Evolutionary conservation across 2,888 invertebrate genomes (phyloP).

Genomic region (Volucella bombylans): DNA sequence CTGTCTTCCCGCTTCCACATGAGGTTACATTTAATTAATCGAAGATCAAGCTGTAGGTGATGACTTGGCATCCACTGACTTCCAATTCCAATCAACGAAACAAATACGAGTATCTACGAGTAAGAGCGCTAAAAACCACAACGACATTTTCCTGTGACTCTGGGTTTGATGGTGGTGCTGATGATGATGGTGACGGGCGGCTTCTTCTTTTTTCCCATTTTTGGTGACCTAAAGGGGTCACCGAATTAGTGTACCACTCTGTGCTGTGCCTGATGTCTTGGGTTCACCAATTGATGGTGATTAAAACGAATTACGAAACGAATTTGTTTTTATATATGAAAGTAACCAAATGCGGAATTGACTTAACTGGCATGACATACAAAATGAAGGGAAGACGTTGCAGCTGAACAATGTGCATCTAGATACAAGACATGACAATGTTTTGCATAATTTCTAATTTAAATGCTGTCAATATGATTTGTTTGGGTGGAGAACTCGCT

Average conservation of each 20-base stretch:
- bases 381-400: background rate
- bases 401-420: background rate
- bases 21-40: conserved; percentile 67
- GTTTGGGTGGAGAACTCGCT: conserved; percentile 5
- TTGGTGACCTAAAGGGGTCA: conserved; percentile 69
- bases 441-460: conserved; percentile 67
- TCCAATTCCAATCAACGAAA: conserved; percentile 43
- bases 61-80: conserved; percentile 59
- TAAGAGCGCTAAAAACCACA: background rate
- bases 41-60: conserved; percentile 71
- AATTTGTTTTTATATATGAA: conserved; percentile 49
- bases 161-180: conserved; percentile 5
- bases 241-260: conserved; percentile 56
- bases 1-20: conserved; percentile 31
- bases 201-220: conserved; percentile 10
- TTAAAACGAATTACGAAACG: conserved; percentile 71
- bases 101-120: conserved; percentile 25
- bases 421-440: background rate
- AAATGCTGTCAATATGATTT: conserved; percentile 16
- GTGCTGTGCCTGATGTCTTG: conserved; percentile 31
- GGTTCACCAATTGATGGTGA: conserved; percentile 67
- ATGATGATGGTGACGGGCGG: background rate
- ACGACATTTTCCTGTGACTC: conserved; percentile 36
- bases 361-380: background rate
- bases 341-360: conserved; percentile 41